Conservation (phyloP, 2,888 invertebrate species). For the Callyntrura guangdongensis region DNA sequence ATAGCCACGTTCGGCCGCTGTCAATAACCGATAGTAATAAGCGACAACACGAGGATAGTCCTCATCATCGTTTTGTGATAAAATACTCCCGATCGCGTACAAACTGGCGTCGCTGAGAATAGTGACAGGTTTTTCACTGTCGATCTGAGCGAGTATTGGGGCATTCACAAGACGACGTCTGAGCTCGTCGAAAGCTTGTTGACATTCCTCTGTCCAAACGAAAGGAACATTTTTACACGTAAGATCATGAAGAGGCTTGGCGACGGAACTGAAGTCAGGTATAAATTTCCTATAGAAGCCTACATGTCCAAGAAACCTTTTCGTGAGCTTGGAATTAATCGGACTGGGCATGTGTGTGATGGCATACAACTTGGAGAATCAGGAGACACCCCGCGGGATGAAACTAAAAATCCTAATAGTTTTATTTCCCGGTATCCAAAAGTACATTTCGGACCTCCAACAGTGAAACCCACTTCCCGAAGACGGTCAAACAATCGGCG, state of each 20-base stretch:
- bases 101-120: neutral
- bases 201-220: slow-evolving; percentile 39
- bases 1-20: neutral
- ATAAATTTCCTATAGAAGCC: neutral
- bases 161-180: too few species aligned
- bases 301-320: neutral
- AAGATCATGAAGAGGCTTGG: neutral
- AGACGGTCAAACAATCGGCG: too few species aligned
- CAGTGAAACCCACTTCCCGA: neutral
- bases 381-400: neutral
- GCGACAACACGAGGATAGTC: slow-evolving; percentile 1
- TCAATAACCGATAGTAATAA: slow-evolving; percentile 7
- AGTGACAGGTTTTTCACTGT: too few species aligned
- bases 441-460: neutral
- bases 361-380: slow-evolving; percentile 26
- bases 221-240: slow-evolving; percentile 9
- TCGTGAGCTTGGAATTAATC: neutral
- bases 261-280: neutral
- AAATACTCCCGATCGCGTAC: slow-evolving; percentile 1
- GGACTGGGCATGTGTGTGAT: slow-evolving; percentile 30
- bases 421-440: neutral
- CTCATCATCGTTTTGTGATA: neutral
- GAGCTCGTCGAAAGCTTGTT: neutral
- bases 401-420: slow-evolving; percentile 1
- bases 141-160: too few species aligned